These are phyloP conservation scores for Xenopus laevis DNA, from an alignment of 2,113 vertebrate species.

Conservation along the genomic window DNA sequence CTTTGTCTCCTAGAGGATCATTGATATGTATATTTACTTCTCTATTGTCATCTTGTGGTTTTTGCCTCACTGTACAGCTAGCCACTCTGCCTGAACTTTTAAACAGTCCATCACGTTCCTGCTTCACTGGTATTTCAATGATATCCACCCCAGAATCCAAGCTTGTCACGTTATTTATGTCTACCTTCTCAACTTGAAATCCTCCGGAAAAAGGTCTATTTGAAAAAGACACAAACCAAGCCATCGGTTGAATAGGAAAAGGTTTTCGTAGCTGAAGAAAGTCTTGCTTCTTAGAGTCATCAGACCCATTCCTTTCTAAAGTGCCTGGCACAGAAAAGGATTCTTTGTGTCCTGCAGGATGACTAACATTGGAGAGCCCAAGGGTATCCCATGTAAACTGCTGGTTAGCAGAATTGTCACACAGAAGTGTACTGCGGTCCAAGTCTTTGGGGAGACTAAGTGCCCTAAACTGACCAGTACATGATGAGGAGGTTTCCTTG, in stretches of 20 bases:
- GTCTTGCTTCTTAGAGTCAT: not conserved
- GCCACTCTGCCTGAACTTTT: not conserved
- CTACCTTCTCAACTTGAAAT: conserved; percentile 1
- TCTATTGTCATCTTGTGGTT: not conserved
- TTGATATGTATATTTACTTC: not conserved
- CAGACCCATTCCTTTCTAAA: not conserved
- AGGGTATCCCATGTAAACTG: conserved; percentile 26
- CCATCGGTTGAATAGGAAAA: conserved; percentile 14
- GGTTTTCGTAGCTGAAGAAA: conserved; percentile 22
- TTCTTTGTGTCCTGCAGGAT: not conserved
- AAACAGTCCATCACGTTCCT: not conserved
- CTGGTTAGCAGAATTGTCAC: conserved; percentile 19
- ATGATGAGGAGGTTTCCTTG: not conserved
- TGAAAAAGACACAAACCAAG: conserved; percentile 38
- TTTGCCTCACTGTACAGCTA: too few relatives aligned
- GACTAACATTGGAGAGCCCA: not conserved
- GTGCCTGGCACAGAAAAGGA: conserved; percentile 17
- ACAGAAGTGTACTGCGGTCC: conserved; percentile 11
- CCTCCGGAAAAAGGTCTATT: conserved; percentile 24
- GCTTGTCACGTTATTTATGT: conserved; percentile 25
- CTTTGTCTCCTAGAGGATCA: not conserved
- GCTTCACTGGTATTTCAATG: not conserved
- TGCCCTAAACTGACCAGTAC: too few relatives aligned
- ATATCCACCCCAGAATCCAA: conserved; percentile 45
- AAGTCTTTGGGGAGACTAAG: conserved; percentile 6